Conservation (phyloP, 2,113 vertebrate species). For the Triplophysa rosa region DNA sequence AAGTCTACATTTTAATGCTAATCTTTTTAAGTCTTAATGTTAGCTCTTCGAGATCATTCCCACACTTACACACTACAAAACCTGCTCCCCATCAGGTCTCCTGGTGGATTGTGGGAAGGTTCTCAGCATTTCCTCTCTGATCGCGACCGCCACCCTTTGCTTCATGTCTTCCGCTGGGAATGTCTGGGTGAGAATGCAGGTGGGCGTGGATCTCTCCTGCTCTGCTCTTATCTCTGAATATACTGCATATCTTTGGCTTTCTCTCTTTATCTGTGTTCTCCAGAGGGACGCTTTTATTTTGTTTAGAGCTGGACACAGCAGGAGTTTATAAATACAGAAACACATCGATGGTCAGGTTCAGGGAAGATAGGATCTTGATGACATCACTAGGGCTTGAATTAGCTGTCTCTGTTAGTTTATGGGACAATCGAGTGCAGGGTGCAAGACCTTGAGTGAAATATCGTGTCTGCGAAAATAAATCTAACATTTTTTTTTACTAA, state of each 20-base stretch:
- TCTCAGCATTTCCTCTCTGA: constrained; percentile 30
- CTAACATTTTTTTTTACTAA: too few species aligned
- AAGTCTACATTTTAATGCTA: background rate
- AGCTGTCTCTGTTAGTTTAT: constrained; percentile 18
- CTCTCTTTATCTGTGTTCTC: constrained; percentile 4
- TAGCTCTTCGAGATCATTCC: background rate
- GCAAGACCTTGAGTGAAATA: background rate
- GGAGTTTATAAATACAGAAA: background rate
- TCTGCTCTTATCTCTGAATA: constrained; percentile 2
- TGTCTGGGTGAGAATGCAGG: background rate
- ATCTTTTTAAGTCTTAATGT: background rate
- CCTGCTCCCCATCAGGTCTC: background rate
- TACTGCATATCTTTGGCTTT: background rate
- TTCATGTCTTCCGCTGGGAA: constrained; percentile 3
- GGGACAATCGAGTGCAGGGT: constrained; percentile 7
- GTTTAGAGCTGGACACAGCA: background rate
- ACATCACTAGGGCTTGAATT: constrained; percentile 12
- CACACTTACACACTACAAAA: background rate
- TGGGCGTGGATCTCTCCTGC: background rate
- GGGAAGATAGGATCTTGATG: background rate
- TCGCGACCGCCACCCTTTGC: background rate
- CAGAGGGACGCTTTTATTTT: background rate
- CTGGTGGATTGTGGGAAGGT: constrained; percentile 38
- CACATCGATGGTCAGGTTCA: background rate
- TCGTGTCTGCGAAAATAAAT: too few species aligned